Base-by-base conservation (phyloP, 2,888 invertebrate species). In the Morpho achilles region DNA sequence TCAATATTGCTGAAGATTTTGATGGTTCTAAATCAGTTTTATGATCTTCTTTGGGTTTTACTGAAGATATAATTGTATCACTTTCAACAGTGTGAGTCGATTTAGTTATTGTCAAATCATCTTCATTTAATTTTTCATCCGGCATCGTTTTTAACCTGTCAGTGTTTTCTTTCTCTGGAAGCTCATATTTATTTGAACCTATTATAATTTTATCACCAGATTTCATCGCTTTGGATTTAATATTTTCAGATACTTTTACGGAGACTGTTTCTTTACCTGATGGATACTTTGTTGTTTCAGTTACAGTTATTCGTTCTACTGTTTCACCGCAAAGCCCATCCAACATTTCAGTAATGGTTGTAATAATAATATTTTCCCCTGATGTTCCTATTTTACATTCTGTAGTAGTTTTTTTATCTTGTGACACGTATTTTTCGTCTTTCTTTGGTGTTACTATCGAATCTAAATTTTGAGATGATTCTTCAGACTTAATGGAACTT, bases 241-340 rank as follows among this genome's bases (percentile, higher is more conserved):
- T 59, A 42, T 50, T 56, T 60, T 69, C 67, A 8, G 60, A 58
- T 22, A 58, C 58, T 59, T 61, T 64, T 1, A 53, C 49, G 10
- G 61, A 58, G 7, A 61, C 54, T 1, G 51, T 56, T 55, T 60
- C 58, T 50, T 41, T 49, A 7, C 60, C 65, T 8, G 60, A 64
- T 2, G 60, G 65, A 54, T 63, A 56, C 57, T 51, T 63, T n/a
- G 46, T 45, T 5, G 61, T 58, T 60, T 63, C 61, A 45, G 56
- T 63, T 8, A 58, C 16, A 16, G 56, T 64, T 53, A 54, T 61
- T 60, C 58, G 57, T 49, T 51, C 45, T 22, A 56, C 61, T 56
- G 61, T 59, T 56, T 64, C 65, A n/a, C 57, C 62, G 16, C 51
- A 45, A n/a, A 58, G 58, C 8, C 52, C 59, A 50, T 56, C 62